A percentile compares a stretch with the other conserved stretches of the same genome.
phyloP scores from a whole-genome alignment of 2,888 invertebrate species.

The Scaptomyza flava region DNA sequence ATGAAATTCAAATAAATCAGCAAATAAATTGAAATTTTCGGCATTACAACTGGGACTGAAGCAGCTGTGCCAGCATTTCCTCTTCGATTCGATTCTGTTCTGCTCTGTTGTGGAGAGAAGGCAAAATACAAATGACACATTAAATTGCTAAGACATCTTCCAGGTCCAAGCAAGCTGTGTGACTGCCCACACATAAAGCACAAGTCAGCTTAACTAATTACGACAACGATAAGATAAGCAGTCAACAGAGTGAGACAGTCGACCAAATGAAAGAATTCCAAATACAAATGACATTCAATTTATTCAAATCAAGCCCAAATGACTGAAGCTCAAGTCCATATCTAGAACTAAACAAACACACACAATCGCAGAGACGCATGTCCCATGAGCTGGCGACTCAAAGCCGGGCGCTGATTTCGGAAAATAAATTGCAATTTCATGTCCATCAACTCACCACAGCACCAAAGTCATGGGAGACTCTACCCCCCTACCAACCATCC shows the following conservation, averaged over 20 bases:
- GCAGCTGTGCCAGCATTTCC: conserved; percentile 50
- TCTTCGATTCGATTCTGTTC: neutral
- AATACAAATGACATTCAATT: conserved; percentile 79
- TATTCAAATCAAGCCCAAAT: conserved; percentile 77
- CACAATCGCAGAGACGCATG: conserved; percentile 37
- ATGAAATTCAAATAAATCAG: conserved; percentile 74
- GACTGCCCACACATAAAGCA: conserved; percentile 57
- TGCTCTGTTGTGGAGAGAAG: conserved; percentile 12
- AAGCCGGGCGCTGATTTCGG: conserved; percentile 65
- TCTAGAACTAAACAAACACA: conserved; percentile 4
- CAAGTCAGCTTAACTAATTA: conserved; percentile 77
- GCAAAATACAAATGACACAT: conserved; percentile 62
- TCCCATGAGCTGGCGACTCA: conserved; percentile 50
- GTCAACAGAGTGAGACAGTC: conserved; percentile 35
- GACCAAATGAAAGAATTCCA: conserved; percentile 62
- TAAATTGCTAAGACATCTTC: conserved; percentile 57
- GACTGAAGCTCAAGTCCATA: conserved; percentile 31
- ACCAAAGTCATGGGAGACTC: conserved; percentile 28
- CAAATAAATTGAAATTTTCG: conserved; percentile 74
- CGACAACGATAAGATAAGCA: conserved; percentile 77
- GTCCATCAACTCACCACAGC: conserved; percentile 62
- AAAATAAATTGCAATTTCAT: conserved; percentile 80
- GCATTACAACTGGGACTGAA: conserved; percentile 60
- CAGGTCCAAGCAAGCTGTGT: conserved; percentile 20
- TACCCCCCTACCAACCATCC: neutral